Base-by-base conservation (phyloP, 1,140 invertebrate genomes). In the Harlomillsia oculata region DNA sequence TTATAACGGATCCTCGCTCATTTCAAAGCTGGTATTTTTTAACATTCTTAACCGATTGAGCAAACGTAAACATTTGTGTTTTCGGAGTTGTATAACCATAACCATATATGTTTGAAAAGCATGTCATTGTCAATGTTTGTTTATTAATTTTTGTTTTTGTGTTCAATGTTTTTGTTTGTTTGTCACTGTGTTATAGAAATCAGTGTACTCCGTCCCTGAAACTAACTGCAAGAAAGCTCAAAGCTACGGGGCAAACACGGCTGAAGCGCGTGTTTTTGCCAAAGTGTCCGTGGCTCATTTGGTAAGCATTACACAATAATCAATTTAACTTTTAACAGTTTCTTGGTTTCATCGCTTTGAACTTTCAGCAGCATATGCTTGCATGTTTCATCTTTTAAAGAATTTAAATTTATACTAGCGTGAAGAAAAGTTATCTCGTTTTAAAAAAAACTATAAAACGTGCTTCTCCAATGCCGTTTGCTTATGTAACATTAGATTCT, bases 231-330 rank as follows among this genome's bases (percentile, higher is more conserved):
- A 23, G 34, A 52, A 46, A 28, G 39, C 29, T 28, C 29, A 37
- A 41, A 52, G 28, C 45, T 51, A 25, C 41, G 55, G 36, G 13
- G 20, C 30, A 4, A 30, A 49, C 21, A 14, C 26, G 18, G n/a
- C 54, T 18, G 59, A 61, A 14, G 21, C 25, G 11, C 48, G 52
- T 23, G 55, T 58, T 16, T 58, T 62, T 55, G 60, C 56, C 29
- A 62, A 58, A 56, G 58, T 64, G 41, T 57, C 44, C 23, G 62
- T 60, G 11, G 53, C 59, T 16, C 53, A 55, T 34, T 53, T 56
- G 52, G 59, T 51, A 26, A 53, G n/a, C 45, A 36, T 43, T 57
- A 25, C 16, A 44, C 32, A 32, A 23, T 34, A 20, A n/a, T 21
- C 18, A 16, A 11, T 34, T 34, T 5, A 25, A 37, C 21, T 44